phyloP scores from a whole-genome alignment of 2,888 invertebrate genomes.

The Cataglyphis rosenhaueri region DNA sequence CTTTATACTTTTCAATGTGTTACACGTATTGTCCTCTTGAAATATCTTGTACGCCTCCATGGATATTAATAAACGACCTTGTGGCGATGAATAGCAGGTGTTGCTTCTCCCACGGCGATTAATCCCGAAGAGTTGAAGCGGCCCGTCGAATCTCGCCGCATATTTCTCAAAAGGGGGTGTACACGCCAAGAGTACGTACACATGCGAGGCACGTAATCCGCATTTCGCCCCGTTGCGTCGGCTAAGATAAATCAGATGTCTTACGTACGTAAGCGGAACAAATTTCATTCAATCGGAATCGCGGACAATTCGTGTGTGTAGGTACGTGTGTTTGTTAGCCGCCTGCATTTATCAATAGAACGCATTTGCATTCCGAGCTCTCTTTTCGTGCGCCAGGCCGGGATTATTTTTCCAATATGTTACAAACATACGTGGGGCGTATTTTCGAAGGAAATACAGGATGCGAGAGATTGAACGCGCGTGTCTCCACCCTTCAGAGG shows the following conservation, averaged over 20 bases:
- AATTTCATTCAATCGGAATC: conserved; percentile 67
- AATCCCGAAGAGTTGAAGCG: not conserved
- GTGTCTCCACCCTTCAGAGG: not conserved
- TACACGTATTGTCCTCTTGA: not conserved
- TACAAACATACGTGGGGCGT: conserved; percentile 25
- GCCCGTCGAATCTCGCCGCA: conserved; percentile 41
- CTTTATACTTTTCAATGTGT: not conserved
- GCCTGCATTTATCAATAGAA: conserved; percentile 49
- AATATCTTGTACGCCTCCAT: not conserved
- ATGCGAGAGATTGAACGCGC: conserved; percentile 26
- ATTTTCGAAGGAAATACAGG: conserved; percentile 39
- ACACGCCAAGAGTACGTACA: conserved; percentile 16
- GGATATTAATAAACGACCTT: conserved; percentile 20
- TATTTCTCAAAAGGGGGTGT: conserved; percentile 25
- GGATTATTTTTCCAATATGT: conserved; percentile 53
- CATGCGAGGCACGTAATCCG: conserved; percentile 72
- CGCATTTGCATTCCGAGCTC: conserved; percentile 41
- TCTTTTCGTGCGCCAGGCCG: conserved; percentile 1
- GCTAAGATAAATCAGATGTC: conserved; percentile 68
- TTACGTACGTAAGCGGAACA: conserved; percentile 62
- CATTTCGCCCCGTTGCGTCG: conserved; percentile 66
- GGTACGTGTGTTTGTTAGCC: conserved; percentile 37
- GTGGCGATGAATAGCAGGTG: not conserved
- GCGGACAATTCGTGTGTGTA: not conserved
- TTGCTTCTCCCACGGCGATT: not conserved